Conservation (phyloP, 2,113 vertebrate genomes). For the rat (Rattus norvegicus) region GRCr8 NC_086029.1:57898001-57898500, state of each 20-base stretch:
- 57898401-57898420: neutral
- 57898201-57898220: neutral
- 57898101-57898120: neutral
- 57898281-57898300: conserved; percentile 82
- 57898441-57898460: conserved; percentile 39
- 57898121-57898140: too few relatives aligned
- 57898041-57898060: neutral
- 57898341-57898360: conserved; percentile 56
- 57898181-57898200: neutral
- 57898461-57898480: neutral
- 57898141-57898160: neutral
- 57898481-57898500: conserved; percentile 1
- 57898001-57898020: neutral
- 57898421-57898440: neutral
- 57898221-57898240: conserved; percentile 62
- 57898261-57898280: conserved; percentile 76
- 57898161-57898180: neutral
- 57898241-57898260: conserved; percentile 88
- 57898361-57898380: conserved; percentile 59
- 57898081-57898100: neutral
- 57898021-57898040: neutral
- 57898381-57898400: conserved; percentile 57
- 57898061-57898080: neutral
- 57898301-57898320: conserved; percentile 73
- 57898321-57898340: conserved; percentile 55